Conservation (phyloP, 2,888 invertebrate genomes). For the Odontocerum albicorne region DNA sequence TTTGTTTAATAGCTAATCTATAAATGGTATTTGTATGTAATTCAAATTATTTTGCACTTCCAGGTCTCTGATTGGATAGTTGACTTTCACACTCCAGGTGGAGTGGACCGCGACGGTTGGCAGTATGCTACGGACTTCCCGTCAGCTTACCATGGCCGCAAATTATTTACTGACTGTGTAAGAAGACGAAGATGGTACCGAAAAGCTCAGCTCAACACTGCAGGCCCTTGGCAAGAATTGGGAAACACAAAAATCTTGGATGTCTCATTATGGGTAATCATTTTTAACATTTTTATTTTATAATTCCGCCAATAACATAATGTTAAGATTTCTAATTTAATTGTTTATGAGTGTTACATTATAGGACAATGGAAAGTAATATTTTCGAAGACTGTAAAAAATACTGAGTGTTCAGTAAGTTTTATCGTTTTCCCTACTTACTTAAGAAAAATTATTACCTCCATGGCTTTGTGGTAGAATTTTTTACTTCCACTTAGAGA, state of each 20-base stretch:
- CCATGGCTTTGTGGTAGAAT: too few species aligned
- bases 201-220: slow-evolving; percentile 77
- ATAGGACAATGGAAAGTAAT: too few species aligned
- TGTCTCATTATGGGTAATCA: slow-evolving; percentile 70
- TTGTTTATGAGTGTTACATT: too few species aligned
- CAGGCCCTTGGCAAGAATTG: slow-evolving; percentile 86
- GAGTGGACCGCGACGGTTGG: slow-evolving; percentile 91
- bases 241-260: slow-evolving; percentile 85
- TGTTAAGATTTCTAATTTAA: too few species aligned
- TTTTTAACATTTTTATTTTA: slow-evolving; percentile 5
- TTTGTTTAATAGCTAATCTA: not conserved
- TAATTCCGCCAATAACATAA: too few species aligned
- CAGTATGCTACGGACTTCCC: slow-evolving; percentile 94
- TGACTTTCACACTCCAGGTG: slow-evolving; percentile 88
- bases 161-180: slow-evolving; percentile 87
- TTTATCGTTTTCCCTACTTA: too few species aligned
- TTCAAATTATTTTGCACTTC: slow-evolving; percentile 13
- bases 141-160: slow-evolving; percentile 80
- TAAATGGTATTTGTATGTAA: slow-evolving; percentile 7
- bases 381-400: too few species aligned
- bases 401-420: too few species aligned
- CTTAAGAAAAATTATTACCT: too few species aligned
- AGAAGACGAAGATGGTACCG: slow-evolving; percentile 82
- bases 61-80: slow-evolving; percentile 87
- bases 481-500: too few species aligned